A percentile compares a stretch with the other conserved stretches of the same genome.
Evolutionary conservation across 2,113 vertebrate species (phyloP).

Genomic region (Anoura caudifer): DNA sequence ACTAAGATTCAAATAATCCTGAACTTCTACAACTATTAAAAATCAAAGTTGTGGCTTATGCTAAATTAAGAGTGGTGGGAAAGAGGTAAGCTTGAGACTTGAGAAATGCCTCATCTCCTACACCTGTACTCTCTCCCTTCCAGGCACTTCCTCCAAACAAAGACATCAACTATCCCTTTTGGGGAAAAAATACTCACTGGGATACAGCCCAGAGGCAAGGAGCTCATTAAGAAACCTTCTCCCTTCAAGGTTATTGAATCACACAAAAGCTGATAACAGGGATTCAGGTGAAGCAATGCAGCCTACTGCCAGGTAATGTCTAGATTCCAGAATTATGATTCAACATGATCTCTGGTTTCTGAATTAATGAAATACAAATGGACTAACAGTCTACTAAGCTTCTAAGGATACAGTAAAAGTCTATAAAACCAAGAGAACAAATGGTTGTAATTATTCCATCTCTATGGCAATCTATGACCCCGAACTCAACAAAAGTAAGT

Average conservation of each 20-base stretch:
- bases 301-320: not conserved
- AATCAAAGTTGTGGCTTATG: not conserved
- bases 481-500: constrained; percentile 5
- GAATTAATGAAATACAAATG: not conserved
- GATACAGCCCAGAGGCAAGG: not conserved
- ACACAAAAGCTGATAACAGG: not conserved
- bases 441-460: not conserved
- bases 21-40: not conserved
- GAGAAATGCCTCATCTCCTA: not conserved
- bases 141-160: not conserved
- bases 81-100: not conserved
- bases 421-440: not conserved
- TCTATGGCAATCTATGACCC: not conserved
- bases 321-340: not conserved
- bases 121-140: not conserved
- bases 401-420: not conserved
- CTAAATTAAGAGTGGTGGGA: not conserved
- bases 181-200: not conserved
- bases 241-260: not conserved
- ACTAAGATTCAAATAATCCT: not conserved
- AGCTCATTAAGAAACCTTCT: not conserved
- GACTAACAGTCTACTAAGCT: not conserved
- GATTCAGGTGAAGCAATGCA: not conserved
- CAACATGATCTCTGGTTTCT: not conserved
- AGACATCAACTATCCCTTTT: not conserved